Conservation (phyloP, 2,797 vertebrate species). For the Microcaecilia unicolor region DNA sequence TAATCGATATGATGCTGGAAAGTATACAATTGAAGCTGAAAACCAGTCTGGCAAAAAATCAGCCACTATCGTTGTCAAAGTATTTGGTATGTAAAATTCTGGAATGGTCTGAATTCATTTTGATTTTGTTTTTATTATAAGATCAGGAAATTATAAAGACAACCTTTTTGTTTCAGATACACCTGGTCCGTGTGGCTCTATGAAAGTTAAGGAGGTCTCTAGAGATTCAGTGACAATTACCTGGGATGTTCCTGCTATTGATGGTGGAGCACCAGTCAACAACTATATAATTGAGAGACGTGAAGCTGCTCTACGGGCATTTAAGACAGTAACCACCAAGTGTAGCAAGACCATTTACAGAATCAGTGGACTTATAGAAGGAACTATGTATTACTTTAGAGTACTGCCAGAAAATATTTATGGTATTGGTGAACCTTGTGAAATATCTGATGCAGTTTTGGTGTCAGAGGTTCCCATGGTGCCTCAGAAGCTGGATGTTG, state of each 20-base stretch:
- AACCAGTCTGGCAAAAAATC: constrained; percentile 94
- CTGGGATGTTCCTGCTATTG: constrained; percentile 87
- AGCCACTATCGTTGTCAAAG: constrained; percentile 85
- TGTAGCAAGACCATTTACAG: constrained; percentile 91
- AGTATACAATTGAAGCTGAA: constrained; percentile 86
- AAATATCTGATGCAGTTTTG: constrained; percentile 80
- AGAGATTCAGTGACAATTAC: constrained; percentile 83
- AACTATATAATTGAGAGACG: constrained; percentile 95
- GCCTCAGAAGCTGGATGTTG: constrained; percentile 82
- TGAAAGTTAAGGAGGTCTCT: constrained; percentile 86
- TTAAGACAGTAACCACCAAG: constrained; percentile 92
- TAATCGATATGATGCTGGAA: constrained; percentile 93
- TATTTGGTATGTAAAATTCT: constrained; percentile 74
- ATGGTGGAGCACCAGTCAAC: constrained; percentile 90
- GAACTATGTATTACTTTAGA: constrained; percentile 93
- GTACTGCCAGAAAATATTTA: constrained; percentile 96
- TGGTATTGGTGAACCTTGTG: constrained; percentile 83
- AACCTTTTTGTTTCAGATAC: constrained; percentile 65
- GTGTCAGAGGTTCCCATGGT: constrained; percentile 88
- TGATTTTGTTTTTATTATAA: not conserved
- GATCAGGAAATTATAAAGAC: not conserved
- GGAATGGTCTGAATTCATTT: not conserved
- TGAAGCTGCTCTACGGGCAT: constrained; percentile 96
- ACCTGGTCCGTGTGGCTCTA: constrained; percentile 82
- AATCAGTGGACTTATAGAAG: constrained; percentile 81